Percentiles rank a stretch among this genome's conserved stretches.
Evolutionary conservation across 1,140 invertebrate species (phyloP).

Genomic region (Pararge aegeria): DNA sequence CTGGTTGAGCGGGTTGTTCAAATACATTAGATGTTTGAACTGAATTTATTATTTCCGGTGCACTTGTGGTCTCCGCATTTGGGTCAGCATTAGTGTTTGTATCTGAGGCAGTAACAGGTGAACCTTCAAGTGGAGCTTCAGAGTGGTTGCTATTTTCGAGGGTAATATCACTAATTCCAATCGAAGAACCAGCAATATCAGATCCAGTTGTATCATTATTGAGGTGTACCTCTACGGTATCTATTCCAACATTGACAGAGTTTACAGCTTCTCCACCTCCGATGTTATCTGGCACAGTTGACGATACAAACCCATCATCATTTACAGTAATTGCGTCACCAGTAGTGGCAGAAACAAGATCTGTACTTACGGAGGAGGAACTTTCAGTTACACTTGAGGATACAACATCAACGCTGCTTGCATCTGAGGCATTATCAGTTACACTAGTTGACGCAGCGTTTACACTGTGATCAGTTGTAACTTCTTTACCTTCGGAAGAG

Average conservation of each 20-base stretch:
- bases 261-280: not conserved
- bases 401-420: not conserved
- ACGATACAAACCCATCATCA: not conserved
- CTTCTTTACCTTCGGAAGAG: not conserved
- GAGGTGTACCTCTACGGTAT: not conserved
- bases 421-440: not conserved
- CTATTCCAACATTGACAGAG: not conserved
- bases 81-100: not conserved
- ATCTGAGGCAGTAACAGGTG: not conserved
- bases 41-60: not conserved
- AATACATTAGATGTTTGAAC: not conserved
- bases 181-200: not conserved
- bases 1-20: not conserved
- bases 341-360: not conserved
- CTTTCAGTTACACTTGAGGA: not conserved
- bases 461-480: not conserved
- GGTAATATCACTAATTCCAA: not conserved
- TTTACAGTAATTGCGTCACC: not conserved
- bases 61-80: not conserved
- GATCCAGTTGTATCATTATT: not conserved
- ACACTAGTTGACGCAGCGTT: not conserved
- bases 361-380: not conserved
- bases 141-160: not conserved
- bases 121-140: not conserved
- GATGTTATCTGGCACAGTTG: not conserved